Percentiles rank a stretch among this genome's conserved stretches.
Evolutionary conservation across 1,140 invertebrate species (phyloP).

Genomic region (Meloidogyne floridensis): DNA sequence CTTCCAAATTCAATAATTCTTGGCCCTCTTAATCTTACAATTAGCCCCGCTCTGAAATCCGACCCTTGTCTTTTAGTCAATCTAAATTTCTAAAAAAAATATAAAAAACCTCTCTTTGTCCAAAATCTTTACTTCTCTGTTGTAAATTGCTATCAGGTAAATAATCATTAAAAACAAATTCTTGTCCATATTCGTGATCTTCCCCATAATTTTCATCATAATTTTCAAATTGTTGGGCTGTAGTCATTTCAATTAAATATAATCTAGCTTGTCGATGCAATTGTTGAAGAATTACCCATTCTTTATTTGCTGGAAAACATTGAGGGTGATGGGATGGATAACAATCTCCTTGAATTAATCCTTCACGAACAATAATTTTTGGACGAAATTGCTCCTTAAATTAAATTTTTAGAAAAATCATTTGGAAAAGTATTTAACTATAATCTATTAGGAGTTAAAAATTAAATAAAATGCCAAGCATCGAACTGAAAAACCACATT

Average conservation of each 20-base stretch:
- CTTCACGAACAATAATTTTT: constrained; percentile 41
- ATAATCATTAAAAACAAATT: not conserved
- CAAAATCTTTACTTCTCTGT: not conserved
- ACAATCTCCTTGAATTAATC: constrained; percentile 34
- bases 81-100: not conserved
- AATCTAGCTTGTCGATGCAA: constrained; percentile 40
- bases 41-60: no score
- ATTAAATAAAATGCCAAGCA: no score
- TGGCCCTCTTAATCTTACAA: no score
- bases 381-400: constrained; percentile 29
- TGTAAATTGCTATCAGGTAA: not conserved
- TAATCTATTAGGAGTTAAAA: no score
- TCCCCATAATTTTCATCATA: not conserved
- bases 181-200: not conserved
- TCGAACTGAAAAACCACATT: no score
- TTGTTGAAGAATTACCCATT: constrained; percentile 41
- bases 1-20: no score
- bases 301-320: constrained; percentile 36
- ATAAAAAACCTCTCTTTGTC: constrained; percentile 10
- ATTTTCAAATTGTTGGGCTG: not conserved
- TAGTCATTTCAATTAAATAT: constrained; percentile 20
- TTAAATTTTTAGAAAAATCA: constrained; percentile 4
- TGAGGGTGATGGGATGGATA: constrained; percentile 41
- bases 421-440: not conserved
- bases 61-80: no score